Conservation (phyloP, 2,888 invertebrate species). For the Calameuta filiformis region DNA sequence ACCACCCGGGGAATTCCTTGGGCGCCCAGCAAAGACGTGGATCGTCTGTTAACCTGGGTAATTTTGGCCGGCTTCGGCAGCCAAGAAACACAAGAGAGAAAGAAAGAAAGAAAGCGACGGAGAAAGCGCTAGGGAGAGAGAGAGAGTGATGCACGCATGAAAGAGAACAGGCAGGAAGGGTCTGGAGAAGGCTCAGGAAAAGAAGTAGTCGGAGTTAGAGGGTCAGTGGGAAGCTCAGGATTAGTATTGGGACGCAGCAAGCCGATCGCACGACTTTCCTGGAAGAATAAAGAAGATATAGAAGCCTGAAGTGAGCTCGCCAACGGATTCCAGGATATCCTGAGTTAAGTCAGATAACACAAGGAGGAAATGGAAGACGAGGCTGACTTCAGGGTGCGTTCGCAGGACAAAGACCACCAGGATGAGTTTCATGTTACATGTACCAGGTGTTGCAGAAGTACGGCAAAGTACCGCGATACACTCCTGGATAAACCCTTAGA, state of each 20-base stretch:
- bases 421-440: neutral
- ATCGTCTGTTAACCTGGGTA: slow-evolving; percentile 6
- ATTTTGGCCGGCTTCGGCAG: neutral
- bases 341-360: neutral
- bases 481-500: neutral
- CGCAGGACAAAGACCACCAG: neutral
- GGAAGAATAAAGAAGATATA: neutral
- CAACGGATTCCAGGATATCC: neutral
- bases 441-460: neutral
- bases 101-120: neutral
- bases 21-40: slow-evolving; percentile 11
- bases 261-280: neutral
- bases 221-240: neutral
- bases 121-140: neutral
- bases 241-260: neutral
- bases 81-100: neutral
- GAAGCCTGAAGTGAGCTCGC: neutral
- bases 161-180: neutral
- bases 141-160: slow-evolving; percentile 8
- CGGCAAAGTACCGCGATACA: neutral
- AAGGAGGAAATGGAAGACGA: neutral
- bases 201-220: neutral
- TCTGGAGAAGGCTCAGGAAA: neutral
- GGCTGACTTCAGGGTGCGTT: neutral
- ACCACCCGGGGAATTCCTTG: neutral